Percentiles rank a stretch among this genome's conserved stretches.
Evolutionary conservation across 1,140 invertebrate species (phyloP).

Genomic region (Drosophila kurseongensis): DNA sequence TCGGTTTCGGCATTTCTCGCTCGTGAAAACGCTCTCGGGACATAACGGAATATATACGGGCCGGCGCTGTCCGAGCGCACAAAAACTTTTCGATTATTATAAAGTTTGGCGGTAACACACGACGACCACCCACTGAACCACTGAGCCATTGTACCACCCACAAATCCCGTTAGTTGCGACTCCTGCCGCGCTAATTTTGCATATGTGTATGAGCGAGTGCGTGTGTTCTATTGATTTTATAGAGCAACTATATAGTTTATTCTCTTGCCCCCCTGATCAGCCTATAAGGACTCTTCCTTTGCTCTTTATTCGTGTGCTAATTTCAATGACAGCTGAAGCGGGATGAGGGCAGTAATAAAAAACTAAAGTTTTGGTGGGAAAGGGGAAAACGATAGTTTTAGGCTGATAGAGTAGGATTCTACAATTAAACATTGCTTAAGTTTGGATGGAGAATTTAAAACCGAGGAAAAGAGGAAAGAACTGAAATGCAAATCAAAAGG

Average conservation of each 20-base stretch:
- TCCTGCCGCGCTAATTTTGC: conserved; percentile 51
- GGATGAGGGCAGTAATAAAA: not conserved
- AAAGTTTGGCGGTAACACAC: conserved; percentile 49
- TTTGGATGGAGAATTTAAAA: not conserved
- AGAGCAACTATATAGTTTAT: conserved; percentile 53
- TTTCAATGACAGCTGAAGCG: conserved; percentile 32
- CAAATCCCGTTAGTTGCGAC: conserved; percentile 35
- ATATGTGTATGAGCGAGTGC: conserved; percentile 34
- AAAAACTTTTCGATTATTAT: conserved; percentile 39
- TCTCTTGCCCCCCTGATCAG: not conserved
- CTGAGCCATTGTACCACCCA: conserved; percentile 9
- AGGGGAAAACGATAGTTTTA: not conserved
- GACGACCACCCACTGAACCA: conserved; percentile 16
- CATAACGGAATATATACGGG: conserved; percentile 36
- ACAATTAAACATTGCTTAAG: not conserved
- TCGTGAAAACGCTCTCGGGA: conserved; percentile 39
- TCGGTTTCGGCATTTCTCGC: conserved; percentile 43
- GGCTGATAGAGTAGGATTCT: not conserved
- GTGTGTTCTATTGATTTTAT: conserved; percentile 72
- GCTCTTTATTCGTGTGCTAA: conserved; percentile 27
- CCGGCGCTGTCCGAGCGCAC: conserved; percentile 50
- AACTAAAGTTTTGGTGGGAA: conserved; percentile 1
- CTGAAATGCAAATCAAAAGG: not conserved
- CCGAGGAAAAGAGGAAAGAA: not conserved
- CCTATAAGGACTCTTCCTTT: conserved; percentile 11